Evolutionary conservation across 1,140 invertebrate species (phyloP).

Genomic region (Aphis craccivora): DNA sequence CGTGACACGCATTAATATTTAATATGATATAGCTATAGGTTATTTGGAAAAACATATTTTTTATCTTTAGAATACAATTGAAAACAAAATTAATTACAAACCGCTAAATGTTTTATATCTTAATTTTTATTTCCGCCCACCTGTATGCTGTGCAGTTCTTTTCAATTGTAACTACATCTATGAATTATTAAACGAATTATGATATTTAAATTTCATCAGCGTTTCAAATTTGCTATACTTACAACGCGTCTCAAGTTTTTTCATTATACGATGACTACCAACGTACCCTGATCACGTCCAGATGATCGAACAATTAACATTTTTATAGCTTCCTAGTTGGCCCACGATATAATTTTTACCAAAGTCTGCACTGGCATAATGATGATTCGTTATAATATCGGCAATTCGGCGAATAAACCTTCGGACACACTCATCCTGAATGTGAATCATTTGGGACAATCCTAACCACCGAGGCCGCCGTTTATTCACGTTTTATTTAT

Average conservation of each 20-base stretch:
- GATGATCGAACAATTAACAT: constrained; percentile 24
- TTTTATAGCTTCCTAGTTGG: constrained; percentile 47
- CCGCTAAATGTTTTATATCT: neutral
- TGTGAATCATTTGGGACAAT: constrained; percentile 42
- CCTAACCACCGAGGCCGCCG: constrained; percentile 25
- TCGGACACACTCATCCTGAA: constrained; percentile 41
- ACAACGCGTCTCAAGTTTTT: neutral
- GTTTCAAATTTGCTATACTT: neutral
- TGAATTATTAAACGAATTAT: neutral
- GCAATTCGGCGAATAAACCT: constrained; percentile 13
- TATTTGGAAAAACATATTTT: neutral
- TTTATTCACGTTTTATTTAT: neutral
- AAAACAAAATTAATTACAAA: neutral
- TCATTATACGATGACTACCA: neutral
- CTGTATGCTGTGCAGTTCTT: neutral
- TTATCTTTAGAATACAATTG: constrained; percentile 12
- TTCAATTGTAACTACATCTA: neutral
- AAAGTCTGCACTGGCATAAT: neutral
- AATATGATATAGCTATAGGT: neutral
- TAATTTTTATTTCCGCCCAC: neutral
- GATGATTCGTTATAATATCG: neutral
- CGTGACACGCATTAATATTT: neutral
- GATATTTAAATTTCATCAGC: constrained; percentile 15
- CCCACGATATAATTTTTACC: neutral
- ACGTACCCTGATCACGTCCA: constrained; percentile 26